Conservation (phyloP, 1,140 invertebrate species). For the Brachionus rubens region DNA sequence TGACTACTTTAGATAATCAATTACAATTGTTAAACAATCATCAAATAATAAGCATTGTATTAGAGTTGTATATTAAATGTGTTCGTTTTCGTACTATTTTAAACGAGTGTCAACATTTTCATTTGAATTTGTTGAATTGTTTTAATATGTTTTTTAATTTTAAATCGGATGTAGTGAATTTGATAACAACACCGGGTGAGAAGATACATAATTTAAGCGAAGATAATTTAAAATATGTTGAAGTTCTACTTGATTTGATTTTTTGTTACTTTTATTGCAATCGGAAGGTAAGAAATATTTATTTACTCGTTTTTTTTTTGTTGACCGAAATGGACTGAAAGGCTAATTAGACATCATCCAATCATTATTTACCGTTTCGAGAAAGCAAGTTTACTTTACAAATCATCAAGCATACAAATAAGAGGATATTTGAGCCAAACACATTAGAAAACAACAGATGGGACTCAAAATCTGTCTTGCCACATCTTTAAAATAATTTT, state of each 20-base stretch:
- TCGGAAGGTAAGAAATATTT: not conserved
- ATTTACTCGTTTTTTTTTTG: not conserved
- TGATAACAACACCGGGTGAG: no score
- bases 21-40: constrained; percentile 2
- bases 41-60: not conserved
- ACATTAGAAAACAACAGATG: no score
- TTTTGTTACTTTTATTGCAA: constrained; percentile 18
- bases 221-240: not conserved
- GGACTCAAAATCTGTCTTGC: no score
- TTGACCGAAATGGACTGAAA: no score
- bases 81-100: not conserved
- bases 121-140: constrained; percentile 10
- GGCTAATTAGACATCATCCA: no score
- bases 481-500: no score
- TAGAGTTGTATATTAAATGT: constrained; percentile 21
- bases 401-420: no score
- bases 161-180: not conserved
- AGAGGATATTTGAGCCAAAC: no score
- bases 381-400: no score
- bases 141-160: not conserved
- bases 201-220: no score
- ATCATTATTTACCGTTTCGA: no score
- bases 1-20: not conserved
- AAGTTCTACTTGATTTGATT: constrained; percentile 25
- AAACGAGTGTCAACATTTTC: constrained; percentile 38